A percentile compares a stretch with the other conserved stretches of the same genome.
These are phyloP conservation scores for Pampus argenteus DNA, from an alignment of 2,797 vertebrate species.

Conservation along the genomic window DNA sequence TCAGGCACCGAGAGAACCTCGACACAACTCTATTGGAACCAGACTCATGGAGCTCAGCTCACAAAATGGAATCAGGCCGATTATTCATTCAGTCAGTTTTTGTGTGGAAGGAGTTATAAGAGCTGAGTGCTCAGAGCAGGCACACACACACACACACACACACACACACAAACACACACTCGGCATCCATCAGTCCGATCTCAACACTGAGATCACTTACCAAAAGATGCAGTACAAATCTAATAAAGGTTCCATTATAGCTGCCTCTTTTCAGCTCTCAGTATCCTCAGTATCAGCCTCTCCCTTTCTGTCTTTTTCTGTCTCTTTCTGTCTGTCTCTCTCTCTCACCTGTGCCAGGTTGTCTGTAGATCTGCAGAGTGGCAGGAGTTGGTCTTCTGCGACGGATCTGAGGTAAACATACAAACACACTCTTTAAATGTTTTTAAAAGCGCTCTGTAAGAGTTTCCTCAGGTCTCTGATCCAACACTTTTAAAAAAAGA, in stretches of 20 bases:
- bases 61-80: conserved; percentile 49
- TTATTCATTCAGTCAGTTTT: conserved; percentile 62
- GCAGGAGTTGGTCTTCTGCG: conserved; percentile 79
- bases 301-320: not conserved
- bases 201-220: conserved; percentile 68
- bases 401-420: conserved; percentile 70
- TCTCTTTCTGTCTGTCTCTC: not conserved
- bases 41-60: conserved; percentile 30
- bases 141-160: conserved; percentile 36
- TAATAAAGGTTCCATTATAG: conserved; percentile 79
- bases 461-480: no score
- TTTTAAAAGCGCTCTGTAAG: no score
- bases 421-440: no score
- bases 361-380: conserved; percentile 82
- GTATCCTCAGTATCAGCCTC: not conserved
- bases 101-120: conserved; percentile 56
- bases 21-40: conserved; percentile 11
- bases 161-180: conserved; percentile 36
- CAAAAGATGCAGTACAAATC: conserved; percentile 69
- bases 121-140: conserved; percentile 30
- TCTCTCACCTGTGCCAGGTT: conserved; percentile 70
- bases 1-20: not conserved
- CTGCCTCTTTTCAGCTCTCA: conserved; percentile 40
- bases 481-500: no score
- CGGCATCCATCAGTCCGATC: conserved; percentile 64